phyloP scores from a whole-genome alignment of 2,797 vertebrate genomes.

The Scyliorhinus canicula region DNA sequence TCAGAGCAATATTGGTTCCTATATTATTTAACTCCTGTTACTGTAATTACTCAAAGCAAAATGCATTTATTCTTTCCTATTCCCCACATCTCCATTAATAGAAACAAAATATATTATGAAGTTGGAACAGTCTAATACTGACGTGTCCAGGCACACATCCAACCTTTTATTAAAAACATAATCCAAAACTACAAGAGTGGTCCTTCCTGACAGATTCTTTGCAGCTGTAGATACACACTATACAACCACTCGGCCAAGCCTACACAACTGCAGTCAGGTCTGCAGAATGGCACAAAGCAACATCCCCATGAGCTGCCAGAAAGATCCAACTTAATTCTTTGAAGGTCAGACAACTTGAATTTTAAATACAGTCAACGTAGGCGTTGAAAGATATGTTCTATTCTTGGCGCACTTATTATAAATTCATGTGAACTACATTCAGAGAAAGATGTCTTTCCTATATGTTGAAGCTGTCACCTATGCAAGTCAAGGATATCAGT shows the following conservation, averaged over 20 bases:
- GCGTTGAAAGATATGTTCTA: neutral
- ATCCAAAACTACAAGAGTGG: neutral
- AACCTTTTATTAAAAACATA: neutral
- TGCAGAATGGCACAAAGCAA: neutral
- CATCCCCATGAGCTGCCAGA: neutral
- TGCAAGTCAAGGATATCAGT: neutral
- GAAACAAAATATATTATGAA: neutral
- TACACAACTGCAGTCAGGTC: neutral
- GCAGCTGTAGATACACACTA: neutral
- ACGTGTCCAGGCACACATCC: neutral
- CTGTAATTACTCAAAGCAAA: neutral
- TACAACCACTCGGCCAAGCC: neutral
- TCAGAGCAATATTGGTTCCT: neutral
- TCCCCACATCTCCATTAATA: neutral
- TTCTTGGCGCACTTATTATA: neutral
- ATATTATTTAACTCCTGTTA: neutral
- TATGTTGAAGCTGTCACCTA: neutral
- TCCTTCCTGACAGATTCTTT: neutral
- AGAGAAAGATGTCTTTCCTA: neutral
- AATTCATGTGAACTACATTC: neutral
- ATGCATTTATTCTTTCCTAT: neutral
- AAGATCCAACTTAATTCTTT: constrained; percentile 9
- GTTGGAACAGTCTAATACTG: neutral
- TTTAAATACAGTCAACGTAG: neutral
- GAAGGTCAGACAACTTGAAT: neutral